Evolutionary conservation across 2,888 invertebrate species (phyloP), one percentile per base, ranked within the genome.

Genomic region (Drosophila neotestacea): DNA sequence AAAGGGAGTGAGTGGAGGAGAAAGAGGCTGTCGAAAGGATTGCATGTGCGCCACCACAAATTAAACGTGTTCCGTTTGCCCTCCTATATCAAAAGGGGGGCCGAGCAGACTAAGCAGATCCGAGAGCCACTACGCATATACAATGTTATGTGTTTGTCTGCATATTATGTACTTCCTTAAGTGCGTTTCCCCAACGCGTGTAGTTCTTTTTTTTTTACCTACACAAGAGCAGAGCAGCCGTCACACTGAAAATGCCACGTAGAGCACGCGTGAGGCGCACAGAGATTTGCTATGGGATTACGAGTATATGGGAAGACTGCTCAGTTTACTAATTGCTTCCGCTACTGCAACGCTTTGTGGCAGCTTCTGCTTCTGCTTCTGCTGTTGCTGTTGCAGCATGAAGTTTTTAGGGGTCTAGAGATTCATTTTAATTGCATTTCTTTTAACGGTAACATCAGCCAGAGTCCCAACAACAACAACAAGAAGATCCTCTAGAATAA

Each of bases 321-420:
- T 85, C 90, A 80, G 79, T 85, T 90, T 91, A 90, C 91, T 90
- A 91, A 91, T 91, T 91, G 91, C 88, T 91, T 91, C 91, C 91
- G 91, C 85, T 91, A 80, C 70, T 68, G 69, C 64, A 54, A 47
- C 48, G 41, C 48, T 34, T 59, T 78, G 77, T 50, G 42, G 42
- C 44, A 22, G 55, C 32, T 56, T 51, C 48, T 38, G 34, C 16
- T 28, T 32, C 48, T 56, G 59, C 46, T 46, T 36, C 47, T 61
- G 58, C 47, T 41, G 22, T 11, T 56, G 63, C 51, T 46, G 41
- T 50, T 61, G 42, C 55, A 16, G 55, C 70, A 60, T 67, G 65
- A 81, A 80, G 85, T 86, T 87, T 86, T 76, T 79, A 77, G 87
- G 87, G 77, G 81, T 81, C 85, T 85, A 81, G 73, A 85, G 82